Percentiles rank a stretch among this genome's conserved stretches.
Evolutionary conservation across 2,888 invertebrate genomes (phyloP).

Genomic region (Ceramica pisi): DNA sequence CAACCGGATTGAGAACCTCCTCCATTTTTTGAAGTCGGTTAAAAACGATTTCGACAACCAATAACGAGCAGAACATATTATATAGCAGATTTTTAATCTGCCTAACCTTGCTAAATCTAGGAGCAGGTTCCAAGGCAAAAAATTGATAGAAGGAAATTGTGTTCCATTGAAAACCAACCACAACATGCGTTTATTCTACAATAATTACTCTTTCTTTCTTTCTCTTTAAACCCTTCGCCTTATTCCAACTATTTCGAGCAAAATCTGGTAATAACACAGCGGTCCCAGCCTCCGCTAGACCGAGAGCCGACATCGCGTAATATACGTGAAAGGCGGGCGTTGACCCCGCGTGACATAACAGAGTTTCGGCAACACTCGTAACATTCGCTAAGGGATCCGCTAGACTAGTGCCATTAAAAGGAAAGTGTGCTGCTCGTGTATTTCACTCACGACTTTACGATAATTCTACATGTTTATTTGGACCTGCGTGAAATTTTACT

Average conservation of each 20-base stretch:
- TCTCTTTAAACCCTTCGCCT: too few relatives aligned
- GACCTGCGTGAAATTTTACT: constrained; percentile 24
- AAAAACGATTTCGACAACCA: too few relatives aligned
- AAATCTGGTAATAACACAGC: constrained; percentile 6
- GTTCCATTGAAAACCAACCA: too few relatives aligned
- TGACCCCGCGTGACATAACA: constrained; percentile 80
- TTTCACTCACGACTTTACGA: constrained; percentile 51
- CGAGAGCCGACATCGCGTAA: constrained; percentile 56
- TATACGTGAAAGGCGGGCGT: constrained; percentile 76
- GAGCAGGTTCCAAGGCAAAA: too few relatives aligned
- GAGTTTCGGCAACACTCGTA: constrained; percentile 70
- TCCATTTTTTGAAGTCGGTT: too few relatives aligned
- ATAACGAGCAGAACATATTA: too few relatives aligned
- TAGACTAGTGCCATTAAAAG: constrained; percentile 58
- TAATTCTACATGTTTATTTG: constrained; percentile 36
- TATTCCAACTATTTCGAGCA: constrained; percentile 15
- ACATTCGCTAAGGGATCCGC: constrained; percentile 64
- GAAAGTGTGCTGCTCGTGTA: constrained; percentile 52
- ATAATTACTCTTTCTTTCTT: neutral
- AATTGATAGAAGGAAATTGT: too few relatives aligned
- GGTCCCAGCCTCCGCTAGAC: constrained; percentile 36
- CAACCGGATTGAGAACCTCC: too few relatives aligned
- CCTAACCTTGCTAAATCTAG: too few relatives aligned
- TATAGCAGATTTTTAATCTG: too few relatives aligned
- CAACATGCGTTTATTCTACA: neutral